Conservation (phyloP, 1,140 invertebrate species). For the Copidosoma floridanum region DNA sequence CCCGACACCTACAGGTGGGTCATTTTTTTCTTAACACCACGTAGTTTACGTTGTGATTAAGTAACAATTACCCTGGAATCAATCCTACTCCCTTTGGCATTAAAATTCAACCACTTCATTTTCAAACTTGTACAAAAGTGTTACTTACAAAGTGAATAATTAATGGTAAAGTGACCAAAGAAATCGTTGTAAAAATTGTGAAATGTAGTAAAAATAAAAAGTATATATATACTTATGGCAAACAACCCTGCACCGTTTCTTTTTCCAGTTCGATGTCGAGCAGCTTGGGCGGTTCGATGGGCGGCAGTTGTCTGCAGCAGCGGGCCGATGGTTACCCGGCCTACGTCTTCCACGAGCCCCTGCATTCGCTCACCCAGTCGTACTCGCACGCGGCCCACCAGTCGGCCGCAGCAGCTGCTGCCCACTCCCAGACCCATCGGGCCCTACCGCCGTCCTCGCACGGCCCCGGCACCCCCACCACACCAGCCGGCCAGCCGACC, state of each 20-base stretch:
- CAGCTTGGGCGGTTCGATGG: slow-evolving; percentile 72
- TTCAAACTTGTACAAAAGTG: too few species aligned
- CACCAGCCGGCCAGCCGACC: slow-evolving; percentile 51
- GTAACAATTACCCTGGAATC: too few species aligned
- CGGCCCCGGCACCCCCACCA: slow-evolving; percentile 47
- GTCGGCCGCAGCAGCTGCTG: slow-evolving; percentile 55
- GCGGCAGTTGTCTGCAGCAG: slow-evolving; percentile 86
- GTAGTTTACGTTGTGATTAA: too few species aligned
- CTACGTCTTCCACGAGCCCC: slow-evolving; percentile 91
- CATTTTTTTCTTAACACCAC: neutral
- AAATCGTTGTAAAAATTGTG: too few species aligned
- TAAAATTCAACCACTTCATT: too few species aligned
- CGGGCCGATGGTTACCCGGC: slow-evolving; percentile 78
- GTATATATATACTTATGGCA: too few species aligned
- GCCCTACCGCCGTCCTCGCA: slow-evolving; percentile 50
- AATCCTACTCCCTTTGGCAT: too few species aligned
- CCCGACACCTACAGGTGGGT: slow-evolving; percentile 87
- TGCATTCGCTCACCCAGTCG: slow-evolving; percentile 70
- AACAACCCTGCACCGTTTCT: too few species aligned
- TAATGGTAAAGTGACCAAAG: too few species aligned
- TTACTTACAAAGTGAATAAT: too few species aligned
- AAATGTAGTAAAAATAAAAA: too few species aligned
- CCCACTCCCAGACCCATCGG: slow-evolving; percentile 57
- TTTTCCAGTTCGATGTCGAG: slow-evolving; percentile 77
- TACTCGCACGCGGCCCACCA: slow-evolving; percentile 53